These are phyloP conservation scores for Penaeus monodon DNA, from an alignment of 2,888 invertebrate genomes.

Conservation along the genomic window DNA sequence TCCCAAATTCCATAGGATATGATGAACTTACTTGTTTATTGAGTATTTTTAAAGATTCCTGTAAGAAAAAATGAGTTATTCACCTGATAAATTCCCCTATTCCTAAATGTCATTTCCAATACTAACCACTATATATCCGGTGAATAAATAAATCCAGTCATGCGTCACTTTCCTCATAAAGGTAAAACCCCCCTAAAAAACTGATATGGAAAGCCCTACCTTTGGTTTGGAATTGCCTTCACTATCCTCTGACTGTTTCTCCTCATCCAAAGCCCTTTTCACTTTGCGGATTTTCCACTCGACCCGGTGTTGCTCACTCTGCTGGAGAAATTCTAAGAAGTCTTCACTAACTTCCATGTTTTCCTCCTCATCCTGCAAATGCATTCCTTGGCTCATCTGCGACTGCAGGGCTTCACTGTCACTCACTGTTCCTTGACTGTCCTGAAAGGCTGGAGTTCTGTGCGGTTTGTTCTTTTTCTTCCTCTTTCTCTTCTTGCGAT, in stretches of 20 bases:
- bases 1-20: too few relatives aligned
- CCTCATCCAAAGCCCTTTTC: neutral
- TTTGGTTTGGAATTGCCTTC: neutral
- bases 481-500: conserved; percentile 18
- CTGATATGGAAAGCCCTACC: too few relatives aligned
- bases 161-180: too few relatives aligned
- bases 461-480: conserved; percentile 22
- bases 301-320: conserved; percentile 41
- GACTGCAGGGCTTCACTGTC: conserved; percentile 43
- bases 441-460: neutral
- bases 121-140: too few relatives aligned
- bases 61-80: too few relatives aligned
- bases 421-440: conserved; percentile 20
- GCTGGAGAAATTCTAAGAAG: conserved; percentile 36
- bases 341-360: conserved; percentile 45
- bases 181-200: too few relatives aligned
- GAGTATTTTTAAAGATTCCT: too few relatives aligned
- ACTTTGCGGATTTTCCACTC: conserved; percentile 29
- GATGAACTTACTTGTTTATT: too few relatives aligned
- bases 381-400: conserved; percentile 43
- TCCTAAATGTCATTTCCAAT: too few relatives aligned
- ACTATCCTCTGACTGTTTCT: neutral
- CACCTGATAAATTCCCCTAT: too few relatives aligned
- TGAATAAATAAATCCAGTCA: too few relatives aligned
- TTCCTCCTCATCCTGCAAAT: conserved; percentile 34